Evolutionary conservation across 2,113 vertebrate genomes (phyloP).

Genomic region (Sula dactylatra): DNA sequence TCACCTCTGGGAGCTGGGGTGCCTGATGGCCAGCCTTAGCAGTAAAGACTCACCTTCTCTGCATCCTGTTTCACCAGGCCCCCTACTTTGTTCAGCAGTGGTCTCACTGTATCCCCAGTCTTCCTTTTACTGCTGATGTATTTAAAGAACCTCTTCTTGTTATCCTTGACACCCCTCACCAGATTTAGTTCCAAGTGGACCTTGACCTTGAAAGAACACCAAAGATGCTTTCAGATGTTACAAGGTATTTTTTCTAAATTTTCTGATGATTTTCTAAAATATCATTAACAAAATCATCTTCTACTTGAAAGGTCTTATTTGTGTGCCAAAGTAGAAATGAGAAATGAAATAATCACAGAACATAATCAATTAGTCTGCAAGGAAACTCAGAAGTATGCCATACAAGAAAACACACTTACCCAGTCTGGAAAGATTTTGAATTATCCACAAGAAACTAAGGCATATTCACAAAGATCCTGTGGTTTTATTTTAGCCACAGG

Average conservation of each 20-base stretch:
- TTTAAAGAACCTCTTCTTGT: no score
- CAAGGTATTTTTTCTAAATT: not conserved
- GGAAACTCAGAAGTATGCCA: not conserved
- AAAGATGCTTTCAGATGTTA: not conserved
- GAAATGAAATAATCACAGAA: not conserved
- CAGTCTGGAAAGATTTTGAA: not conserved
- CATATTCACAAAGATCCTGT: not conserved
- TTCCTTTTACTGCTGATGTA: no score
- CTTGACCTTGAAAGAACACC: no score
- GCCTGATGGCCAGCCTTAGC: no score
- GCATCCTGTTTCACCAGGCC: no score
- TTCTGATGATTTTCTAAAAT: not conserved
- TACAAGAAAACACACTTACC: not conserved
- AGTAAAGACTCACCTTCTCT: no score
- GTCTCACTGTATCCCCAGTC: no score
- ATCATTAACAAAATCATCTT: not conserved
- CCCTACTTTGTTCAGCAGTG: no score
- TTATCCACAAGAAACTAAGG: not conserved
- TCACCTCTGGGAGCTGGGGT: no score
- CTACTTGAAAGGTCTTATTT: not conserved
- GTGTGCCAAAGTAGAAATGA: not conserved
- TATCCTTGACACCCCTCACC: no score
- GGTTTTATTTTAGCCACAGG: not conserved
- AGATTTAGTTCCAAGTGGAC: no score
- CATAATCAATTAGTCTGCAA: not conserved